Evolutionary conservation across 2,797 vertebrate species (phyloP).

Genomic region (Liasis olivaceus): DNA sequence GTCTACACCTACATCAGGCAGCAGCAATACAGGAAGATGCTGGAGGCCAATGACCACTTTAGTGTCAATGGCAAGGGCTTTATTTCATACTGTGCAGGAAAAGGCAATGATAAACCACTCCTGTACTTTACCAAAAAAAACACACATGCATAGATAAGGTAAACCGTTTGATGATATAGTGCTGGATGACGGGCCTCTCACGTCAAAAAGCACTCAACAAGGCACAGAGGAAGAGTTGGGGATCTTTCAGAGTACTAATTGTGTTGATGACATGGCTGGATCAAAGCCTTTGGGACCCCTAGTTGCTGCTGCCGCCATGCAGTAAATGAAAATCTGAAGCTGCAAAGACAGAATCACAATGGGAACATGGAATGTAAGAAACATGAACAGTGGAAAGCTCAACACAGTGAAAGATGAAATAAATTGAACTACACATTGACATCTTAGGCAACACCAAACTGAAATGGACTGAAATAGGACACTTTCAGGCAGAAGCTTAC

Average conservation of each 20-base stretch:
- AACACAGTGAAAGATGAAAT: no score
- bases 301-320: background rate
- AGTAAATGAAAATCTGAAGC: background rate
- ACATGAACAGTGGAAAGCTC: background rate
- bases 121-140: background rate
- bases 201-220: no score
- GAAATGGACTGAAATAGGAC: no score
- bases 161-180: no score
- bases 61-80: background rate
- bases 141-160: no score
- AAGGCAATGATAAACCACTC: background rate
- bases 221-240: no score
- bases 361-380: background rate
- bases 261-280: background rate
- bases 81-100: background rate
- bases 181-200: no score
- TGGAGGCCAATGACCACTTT: background rate
- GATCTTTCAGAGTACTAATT: background rate
- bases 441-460: no score
- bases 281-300: no score
- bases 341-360: background rate
- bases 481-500: no score
- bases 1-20: background rate
- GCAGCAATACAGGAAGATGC: background rate
- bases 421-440: no score